Evolutionary conservation across 2,888 invertebrate genomes (phyloP).

Genomic region (Chymomyza procnemis): DNA sequence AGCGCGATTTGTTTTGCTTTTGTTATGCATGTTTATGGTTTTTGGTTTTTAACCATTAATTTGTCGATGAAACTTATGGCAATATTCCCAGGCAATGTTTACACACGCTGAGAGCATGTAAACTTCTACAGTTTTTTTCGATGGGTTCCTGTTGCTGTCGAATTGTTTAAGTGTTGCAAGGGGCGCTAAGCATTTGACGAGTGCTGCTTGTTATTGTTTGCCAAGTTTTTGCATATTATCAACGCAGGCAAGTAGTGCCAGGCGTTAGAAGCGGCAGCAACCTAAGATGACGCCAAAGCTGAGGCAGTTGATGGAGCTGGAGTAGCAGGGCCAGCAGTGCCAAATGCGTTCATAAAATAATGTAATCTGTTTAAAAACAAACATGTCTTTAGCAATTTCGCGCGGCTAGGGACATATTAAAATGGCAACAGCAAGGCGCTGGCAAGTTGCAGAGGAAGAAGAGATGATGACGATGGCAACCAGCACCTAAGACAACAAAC

Average conservation of each 20-base stretch:
- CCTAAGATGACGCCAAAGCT: constrained; percentile 7
- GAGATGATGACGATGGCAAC: constrained; percentile 10
- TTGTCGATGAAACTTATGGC: constrained; percentile 73
- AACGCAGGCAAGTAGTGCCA: constrained; percentile 43
- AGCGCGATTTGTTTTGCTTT: constrained; percentile 62
- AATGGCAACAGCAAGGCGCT: constrained; percentile 47
- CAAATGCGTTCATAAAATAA: constrained; percentile 71
- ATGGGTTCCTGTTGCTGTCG: background rate
- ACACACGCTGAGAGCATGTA: constrained; percentile 51
- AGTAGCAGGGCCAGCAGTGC: constrained; percentile 17
- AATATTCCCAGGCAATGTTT: constrained; percentile 68
- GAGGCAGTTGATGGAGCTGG: background rate
- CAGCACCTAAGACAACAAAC: constrained; percentile 58
- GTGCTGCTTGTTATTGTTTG: constrained; percentile 68
- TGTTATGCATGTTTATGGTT: constrained; percentile 71
- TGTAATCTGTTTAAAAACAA: constrained; percentile 71
- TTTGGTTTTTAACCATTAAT: constrained; percentile 58
- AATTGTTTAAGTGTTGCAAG: constrained; percentile 28
- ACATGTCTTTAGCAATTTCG: constrained; percentile 72
- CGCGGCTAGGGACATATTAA: constrained; percentile 71
- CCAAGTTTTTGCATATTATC: constrained; percentile 73
- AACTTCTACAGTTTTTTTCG: background rate
- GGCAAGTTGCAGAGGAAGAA: background rate
- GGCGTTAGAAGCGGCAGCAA: constrained; percentile 12
- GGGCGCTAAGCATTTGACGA: constrained; percentile 52